Percentiles rank a stretch among this genome's conserved stretches.
Evolutionary conservation across 2,113 vertebrate genomes (phyloP).

Genomic region (Columbina picui): DNA sequence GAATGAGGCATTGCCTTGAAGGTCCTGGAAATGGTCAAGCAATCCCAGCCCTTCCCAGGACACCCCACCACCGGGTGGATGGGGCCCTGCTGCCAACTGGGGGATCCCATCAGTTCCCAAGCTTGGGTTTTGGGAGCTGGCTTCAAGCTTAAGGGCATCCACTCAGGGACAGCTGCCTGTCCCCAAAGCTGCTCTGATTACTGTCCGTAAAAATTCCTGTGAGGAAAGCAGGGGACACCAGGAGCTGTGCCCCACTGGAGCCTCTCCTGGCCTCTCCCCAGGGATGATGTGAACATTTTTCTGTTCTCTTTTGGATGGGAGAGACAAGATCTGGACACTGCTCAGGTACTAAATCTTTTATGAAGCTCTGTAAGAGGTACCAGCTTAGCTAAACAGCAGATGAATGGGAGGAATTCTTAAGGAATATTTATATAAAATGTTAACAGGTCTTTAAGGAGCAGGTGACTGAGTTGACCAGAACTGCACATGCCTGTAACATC

Average conservation of each 20-base stretch:
- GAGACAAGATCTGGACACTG: neutral
- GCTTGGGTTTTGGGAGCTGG: neutral
- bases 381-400: neutral
- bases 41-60: neutral
- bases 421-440: neutral
- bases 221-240: neutral
- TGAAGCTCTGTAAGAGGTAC: neutral
- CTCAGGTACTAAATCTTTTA: neutral
- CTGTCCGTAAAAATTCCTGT: fast-evolving
- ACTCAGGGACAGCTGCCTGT: neutral
- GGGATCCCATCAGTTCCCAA: neutral
- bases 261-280: neutral
- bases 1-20: conserved; percentile 33
- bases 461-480: neutral
- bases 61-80: neutral
- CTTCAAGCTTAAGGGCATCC: neutral
- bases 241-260: neutral
- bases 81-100: neutral
- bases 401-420: neutral
- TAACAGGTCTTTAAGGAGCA: neutral
- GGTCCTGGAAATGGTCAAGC: neutral
- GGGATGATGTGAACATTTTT: neutral
- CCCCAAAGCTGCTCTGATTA: fast-evolving
- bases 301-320: neutral
- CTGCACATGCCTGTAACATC: fast-evolving